Evolutionary conservation across 1,140 invertebrate species (phyloP).

Genomic region (Aphelinus certus): DNA sequence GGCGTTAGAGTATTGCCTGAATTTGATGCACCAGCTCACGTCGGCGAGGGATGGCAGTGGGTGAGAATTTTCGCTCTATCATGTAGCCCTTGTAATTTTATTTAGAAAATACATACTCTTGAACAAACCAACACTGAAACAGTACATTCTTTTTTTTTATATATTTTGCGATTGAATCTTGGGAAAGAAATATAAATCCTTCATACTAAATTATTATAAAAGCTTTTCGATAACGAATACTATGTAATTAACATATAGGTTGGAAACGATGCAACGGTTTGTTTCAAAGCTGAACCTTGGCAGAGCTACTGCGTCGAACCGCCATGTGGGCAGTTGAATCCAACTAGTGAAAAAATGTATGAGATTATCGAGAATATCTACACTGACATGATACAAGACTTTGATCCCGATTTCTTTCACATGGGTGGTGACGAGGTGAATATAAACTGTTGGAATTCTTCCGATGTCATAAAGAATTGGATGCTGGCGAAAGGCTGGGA

Average conservation of each 20-base stretch:
- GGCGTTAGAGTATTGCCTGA: slow-evolving; percentile 84
- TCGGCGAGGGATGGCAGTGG: slow-evolving; percentile 88
- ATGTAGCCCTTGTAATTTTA: no score
- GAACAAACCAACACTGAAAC: no score
- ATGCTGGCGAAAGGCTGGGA: slow-evolving; percentile 73
- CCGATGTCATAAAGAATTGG: slow-evolving; percentile 73
- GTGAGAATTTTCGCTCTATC: slow-evolving; percentile 48
- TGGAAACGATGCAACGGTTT: slow-evolving; percentile 62
- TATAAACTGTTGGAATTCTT: slow-evolving; percentile 81
- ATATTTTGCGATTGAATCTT: no score
- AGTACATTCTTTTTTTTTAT: no score
- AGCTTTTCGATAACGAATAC: no score
- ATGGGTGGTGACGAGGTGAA: slow-evolving; percentile 90
- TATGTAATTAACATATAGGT: slow-evolving; percentile 43
- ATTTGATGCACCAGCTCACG: slow-evolving; percentile 88
- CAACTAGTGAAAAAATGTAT: slow-evolving; percentile 78
- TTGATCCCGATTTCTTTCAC: slow-evolving; percentile 82
- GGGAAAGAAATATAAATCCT: no score
- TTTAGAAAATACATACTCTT: no score
- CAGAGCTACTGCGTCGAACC: slow-evolving; percentile 81
- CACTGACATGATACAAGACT: slow-evolving; percentile 73
- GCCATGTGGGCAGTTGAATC: slow-evolving; percentile 87
- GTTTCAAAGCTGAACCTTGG: slow-evolving; percentile 80
- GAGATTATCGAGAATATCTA: slow-evolving; percentile 78
- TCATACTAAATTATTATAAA: no score